Evolutionary conservation across 2,113 vertebrate species (phyloP).

Genomic region (Hyperopisus bebe): DNA sequence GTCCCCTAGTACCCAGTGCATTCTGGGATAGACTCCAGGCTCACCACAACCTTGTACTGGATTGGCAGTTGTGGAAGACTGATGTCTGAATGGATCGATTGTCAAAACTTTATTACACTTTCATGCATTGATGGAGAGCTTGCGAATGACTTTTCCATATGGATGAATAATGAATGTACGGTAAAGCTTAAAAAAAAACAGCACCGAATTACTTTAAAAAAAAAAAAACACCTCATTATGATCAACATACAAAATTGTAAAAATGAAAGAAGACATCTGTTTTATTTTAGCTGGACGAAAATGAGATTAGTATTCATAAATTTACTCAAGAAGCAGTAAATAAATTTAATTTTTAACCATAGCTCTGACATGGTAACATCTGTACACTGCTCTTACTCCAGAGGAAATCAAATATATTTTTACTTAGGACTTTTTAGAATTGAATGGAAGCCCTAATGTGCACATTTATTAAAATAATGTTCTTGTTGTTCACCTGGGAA

Average conservation of each 20-base stretch:
- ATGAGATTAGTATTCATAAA: not conserved
- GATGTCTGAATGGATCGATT: not conserved
- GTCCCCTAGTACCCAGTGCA: not conserved
- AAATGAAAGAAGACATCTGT: not conserved
- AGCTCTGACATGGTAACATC: not conserved
- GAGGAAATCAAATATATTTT: conserved; percentile 6
- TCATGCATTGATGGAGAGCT: not conserved
- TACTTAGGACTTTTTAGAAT: not conserved
- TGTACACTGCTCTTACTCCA: not conserved
- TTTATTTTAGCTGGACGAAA: not conserved
- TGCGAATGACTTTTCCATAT: not conserved
- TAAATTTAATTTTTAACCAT: not conserved
- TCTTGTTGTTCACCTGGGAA: not conserved
- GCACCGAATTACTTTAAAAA: not conserved
- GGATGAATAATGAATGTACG: not conserved
- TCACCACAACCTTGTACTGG: not conserved
- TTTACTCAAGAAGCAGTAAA: not conserved
- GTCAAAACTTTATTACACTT: not conserved
- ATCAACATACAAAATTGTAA: not conserved
- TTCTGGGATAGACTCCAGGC: not conserved
- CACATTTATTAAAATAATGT: not conserved
- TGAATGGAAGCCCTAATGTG: not conserved
- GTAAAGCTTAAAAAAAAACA: not conserved
- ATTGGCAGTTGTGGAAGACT: not conserved
- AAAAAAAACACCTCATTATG: not conserved